phyloP scores from a whole-genome alignment of 2,797 vertebrate species.

The Hapalemur alaotrensis region DNA sequence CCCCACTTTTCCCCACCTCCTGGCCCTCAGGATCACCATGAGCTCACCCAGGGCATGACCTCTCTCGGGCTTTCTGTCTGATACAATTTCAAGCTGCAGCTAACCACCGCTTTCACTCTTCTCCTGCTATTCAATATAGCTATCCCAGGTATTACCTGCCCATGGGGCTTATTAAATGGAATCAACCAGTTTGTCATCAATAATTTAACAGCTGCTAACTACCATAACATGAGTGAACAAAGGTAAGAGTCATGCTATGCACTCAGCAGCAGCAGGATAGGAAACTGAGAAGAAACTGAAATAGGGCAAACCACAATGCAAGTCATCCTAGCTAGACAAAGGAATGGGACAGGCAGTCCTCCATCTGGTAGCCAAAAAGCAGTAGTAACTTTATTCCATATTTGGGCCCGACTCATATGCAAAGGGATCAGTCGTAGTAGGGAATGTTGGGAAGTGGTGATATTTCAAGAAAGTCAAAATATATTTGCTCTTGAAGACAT shows the following conservation, averaged over 20 bases:
- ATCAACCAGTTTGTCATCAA: conserved; percentile 43
- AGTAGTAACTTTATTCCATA: neutral
- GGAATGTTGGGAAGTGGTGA: neutral
- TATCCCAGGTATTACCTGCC: neutral
- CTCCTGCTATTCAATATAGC: neutral
- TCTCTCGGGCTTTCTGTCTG: conserved; percentile 4
- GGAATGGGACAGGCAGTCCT: neutral
- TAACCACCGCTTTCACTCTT: neutral
- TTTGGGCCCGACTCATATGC: neutral
- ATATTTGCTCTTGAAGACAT: neutral
- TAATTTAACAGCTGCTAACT: conserved; percentile 58
- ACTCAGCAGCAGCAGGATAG: neutral
- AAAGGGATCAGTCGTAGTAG: neutral
- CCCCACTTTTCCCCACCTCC: neutral
- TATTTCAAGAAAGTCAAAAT: conserved; percentile 7
- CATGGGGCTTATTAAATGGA: conserved; percentile 20
- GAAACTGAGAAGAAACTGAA: neutral
- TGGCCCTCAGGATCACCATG: neutral
- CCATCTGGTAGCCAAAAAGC: neutral
- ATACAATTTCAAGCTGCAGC: neutral
- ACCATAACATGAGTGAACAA: neutral
- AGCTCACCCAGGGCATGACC: neutral
- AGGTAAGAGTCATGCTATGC: neutral
- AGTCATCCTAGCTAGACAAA: neutral
- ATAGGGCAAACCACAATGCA: neutral